phyloP scores from a whole-genome alignment of 37 sponge, comb jelly and placozoan genomes.

The Halisarca cf. caerulea region DNA sequence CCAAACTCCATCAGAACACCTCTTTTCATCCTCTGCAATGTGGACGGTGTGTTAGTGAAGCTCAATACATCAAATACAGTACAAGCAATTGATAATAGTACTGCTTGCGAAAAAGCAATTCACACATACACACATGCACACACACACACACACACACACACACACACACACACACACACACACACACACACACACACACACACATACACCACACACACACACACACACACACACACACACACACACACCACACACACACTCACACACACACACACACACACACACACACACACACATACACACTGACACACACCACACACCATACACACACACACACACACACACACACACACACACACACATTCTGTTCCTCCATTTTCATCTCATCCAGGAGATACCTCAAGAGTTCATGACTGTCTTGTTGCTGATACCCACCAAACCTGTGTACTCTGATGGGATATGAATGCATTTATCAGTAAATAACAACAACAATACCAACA shows the following conservation, averaged over 20 bases:
- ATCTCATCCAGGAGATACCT: conserved; percentile 75
- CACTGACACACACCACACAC: not conserved
- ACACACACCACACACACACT: no score
- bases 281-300: conserved; percentile 38
- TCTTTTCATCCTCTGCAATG: conserved; percentile 57
- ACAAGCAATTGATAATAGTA: not conserved
- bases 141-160: no score
- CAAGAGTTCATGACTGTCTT: conserved; percentile 94
- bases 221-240: not conserved
- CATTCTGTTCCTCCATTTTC: conserved; percentile 75
- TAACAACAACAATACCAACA: not conserved
- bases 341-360: not conserved
- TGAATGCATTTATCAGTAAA: no score
- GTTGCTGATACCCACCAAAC: conserved; percentile 77
- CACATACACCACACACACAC: not conserved
- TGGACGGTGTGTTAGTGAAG: not conserved
- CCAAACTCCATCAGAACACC: conserved; percentile 44
- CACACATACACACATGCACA: conserved; percentile 5
- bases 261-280: no score
- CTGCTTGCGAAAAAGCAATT: no score
- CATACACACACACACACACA: no score
- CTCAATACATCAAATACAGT: not conserved
- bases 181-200: no score
- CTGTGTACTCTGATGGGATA: conserved; percentile 50
- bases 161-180: no score